phyloP scores from a whole-genome alignment of 1,140 invertebrate species.

The Atopsyche davidsoni region DNA sequence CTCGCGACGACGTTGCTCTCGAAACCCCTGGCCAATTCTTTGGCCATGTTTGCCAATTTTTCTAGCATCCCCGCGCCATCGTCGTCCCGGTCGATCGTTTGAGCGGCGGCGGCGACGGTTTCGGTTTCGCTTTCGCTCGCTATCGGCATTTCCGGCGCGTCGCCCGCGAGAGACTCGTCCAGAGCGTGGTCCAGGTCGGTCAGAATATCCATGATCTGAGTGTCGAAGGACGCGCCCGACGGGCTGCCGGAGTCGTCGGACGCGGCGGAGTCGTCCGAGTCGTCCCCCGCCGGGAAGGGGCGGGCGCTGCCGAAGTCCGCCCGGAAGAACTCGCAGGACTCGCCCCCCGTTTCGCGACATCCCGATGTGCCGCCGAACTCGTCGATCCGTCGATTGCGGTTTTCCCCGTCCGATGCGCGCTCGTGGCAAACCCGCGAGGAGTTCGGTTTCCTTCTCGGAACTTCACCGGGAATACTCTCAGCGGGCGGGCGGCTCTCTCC shows the following conservation, averaged over 20 bases:
- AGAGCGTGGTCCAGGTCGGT: slow-evolving; percentile 48
- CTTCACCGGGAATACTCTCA: no score
- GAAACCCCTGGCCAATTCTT: neutral
- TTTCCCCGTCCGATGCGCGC: no score
- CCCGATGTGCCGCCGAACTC: no score
- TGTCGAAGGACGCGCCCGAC: slow-evolving; percentile 16
- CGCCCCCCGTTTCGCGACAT: no score
- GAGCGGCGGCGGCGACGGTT: slow-evolving; percentile 3
- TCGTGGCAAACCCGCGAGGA: no score
- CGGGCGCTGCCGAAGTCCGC: no score
- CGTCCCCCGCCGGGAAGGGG: no score
- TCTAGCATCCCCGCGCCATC: neutral
- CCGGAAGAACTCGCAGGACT: no score
- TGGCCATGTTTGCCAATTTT: neutral
- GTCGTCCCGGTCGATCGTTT: neutral
- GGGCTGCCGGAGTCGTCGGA: neutral
- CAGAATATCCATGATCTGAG: slow-evolving; percentile 48
- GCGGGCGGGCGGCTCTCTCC: no score
- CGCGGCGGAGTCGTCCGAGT: no score
- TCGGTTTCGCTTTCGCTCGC: slow-evolving; percentile 34
- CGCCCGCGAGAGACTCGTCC: slow-evolving; percentile 43
- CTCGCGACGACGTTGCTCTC: neutral
- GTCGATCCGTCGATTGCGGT: no score
- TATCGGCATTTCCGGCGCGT: slow-evolving; percentile 40
- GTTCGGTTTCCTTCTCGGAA: no score